These are phyloP conservation scores for Synergus japonicus DNA, from an alignment of 2,888 invertebrate species.

Conservation along the genomic window DNA sequence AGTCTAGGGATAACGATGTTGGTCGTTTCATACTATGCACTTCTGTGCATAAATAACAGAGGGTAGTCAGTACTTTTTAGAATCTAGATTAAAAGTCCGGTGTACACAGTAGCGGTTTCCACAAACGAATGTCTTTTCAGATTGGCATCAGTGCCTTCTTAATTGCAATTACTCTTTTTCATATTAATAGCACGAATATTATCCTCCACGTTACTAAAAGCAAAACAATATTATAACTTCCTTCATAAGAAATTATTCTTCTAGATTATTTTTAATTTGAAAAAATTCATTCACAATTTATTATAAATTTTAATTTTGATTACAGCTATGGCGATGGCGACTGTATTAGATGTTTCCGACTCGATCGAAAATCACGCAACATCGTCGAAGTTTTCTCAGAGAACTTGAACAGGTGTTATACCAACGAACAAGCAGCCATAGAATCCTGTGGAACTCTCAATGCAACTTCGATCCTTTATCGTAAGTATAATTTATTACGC, in stretches of 20 bases:
- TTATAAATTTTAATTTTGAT: slow-evolving; percentile 47
- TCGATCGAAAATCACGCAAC: slow-evolving; percentile 81
- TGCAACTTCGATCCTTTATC: slow-evolving; percentile 80
- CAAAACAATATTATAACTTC: not conserved
- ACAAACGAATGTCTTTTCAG: slow-evolving; percentile 28
- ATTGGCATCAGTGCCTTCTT: slow-evolving; percentile 16
- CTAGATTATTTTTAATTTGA: not conserved
- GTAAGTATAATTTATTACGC: slow-evolving; percentile 76
- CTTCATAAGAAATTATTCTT: not conserved
- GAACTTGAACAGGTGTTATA: slow-evolving; percentile 82
- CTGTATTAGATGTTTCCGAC: slow-evolving; percentile 82
- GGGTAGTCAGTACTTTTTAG: slow-evolving; percentile 29
- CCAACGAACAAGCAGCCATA: slow-evolving; percentile 80
- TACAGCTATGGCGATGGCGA: slow-evolving; percentile 79
- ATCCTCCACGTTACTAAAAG: not conserved
- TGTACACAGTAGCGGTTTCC: slow-evolving; percentile 22
- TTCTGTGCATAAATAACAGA: slow-evolving; percentile 32
- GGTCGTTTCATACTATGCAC: slow-evolving; percentile 36
- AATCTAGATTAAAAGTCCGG: slow-evolving; percentile 6
- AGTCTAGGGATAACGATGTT: slow-evolving; percentile 37
- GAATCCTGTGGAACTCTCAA: slow-evolving; percentile 78
- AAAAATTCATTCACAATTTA: not conserved
- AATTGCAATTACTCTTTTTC: slow-evolving; percentile 30
- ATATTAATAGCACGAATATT: slow-evolving; percentile 13
- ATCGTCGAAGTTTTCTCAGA: slow-evolving; percentile 82